Evolutionary conservation across 2,888 invertebrate genomes (phyloP), one percentile per base, ranked within the genome.

Genomic region (Dasysyrphus tricinctus): DNA sequence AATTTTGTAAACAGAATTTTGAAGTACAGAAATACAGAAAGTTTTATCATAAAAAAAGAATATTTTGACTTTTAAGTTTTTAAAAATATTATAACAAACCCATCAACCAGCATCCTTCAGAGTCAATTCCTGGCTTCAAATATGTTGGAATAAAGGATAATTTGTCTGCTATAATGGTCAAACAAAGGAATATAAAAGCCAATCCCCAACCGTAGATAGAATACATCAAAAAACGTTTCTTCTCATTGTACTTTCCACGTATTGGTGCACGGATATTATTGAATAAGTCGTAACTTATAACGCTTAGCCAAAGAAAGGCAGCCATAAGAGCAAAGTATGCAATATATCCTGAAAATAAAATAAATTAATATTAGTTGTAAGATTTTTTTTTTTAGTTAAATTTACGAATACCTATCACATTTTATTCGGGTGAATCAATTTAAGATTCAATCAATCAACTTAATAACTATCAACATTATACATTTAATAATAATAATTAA

Each of bases 281-380:
- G 96, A 96, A 97, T 90, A 97, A 95, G 91, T 97, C 97, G 91
- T 97, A 95, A 91, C 97, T 97, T 94, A 97, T 97, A 32, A 97
- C 95, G 90, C 96, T 97, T 90, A 97, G 93, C 97, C 97, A 97
- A 91, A 96, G 96, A 93, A 97, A 97, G 89, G 96, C 96, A 14
- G 95, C 94, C 93, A 97, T 94, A 91, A 97, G 96, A 88, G 95
- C 95, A 92, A 95, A 96, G 92, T 96, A 95, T 61, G 96, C 94
- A 89, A 95, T 93, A 92, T 95, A 96, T 49, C 95, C 96, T 89
- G 49, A 8, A 80, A 74, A 63, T 24, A 24, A 24, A 24, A 24
- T 24, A 24, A 24, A 2, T 24, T 24, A 24, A 24, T 24, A 24
- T 24, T 24, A 24, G 24, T 24, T 24, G 24, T 24, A 24, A 3